Base-by-base conservation (phyloP, 2,797 vertebrate species). In the Rhincodon typus region DNA sequence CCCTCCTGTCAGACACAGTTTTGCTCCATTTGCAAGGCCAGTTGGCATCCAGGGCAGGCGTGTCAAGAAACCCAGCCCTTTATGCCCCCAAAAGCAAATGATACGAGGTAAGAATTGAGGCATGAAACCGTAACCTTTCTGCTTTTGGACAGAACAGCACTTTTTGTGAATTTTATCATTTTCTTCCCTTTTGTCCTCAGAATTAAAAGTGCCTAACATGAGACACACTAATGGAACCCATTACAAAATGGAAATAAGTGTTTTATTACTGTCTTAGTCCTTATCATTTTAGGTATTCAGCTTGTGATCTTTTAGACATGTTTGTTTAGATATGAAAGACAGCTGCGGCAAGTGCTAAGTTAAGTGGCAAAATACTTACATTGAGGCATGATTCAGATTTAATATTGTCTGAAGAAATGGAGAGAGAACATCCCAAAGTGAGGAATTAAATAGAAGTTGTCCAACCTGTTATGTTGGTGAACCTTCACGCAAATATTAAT, bases 21-120 rank as follows among this genome's bases (percentile, higher is more conserved):
- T 98, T 99, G 99, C 97, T 99, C 98, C 0, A 97, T 97, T 42
- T 99, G 99, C 97, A 98, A 98, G 96, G 98, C 97, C 66, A 95
- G 96, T 0, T 99, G 99, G 99, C 97, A 98, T 0, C 97, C 97
- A 0, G 97, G 97, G 19, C 98, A 97, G 94, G 96, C 96, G 74
- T 99, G 99, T 96, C 97, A 97, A 10, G 98, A 98, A 95, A 97
- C 67, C 96, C 98, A 98, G 96, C 96, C 97, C 15, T 95, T 98
- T 96, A 97, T 97, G 57, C 96, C 97, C 21, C 96, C 97, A 4
- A 95, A 96, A 79, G 95, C 96, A 53, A 95, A 96, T 0, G 98
- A 98, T 96, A 98, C 97, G 95, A 98, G 99, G 99, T 99, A 97
- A 98, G 98, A 96, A 74, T 50, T 74, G 38, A 50, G 53, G 6